Evolutionary conservation across 1,140 invertebrate genomes (phyloP), one percentile per base, ranked within the genome.

Genomic region (Drosophila bipectinata): DNA sequence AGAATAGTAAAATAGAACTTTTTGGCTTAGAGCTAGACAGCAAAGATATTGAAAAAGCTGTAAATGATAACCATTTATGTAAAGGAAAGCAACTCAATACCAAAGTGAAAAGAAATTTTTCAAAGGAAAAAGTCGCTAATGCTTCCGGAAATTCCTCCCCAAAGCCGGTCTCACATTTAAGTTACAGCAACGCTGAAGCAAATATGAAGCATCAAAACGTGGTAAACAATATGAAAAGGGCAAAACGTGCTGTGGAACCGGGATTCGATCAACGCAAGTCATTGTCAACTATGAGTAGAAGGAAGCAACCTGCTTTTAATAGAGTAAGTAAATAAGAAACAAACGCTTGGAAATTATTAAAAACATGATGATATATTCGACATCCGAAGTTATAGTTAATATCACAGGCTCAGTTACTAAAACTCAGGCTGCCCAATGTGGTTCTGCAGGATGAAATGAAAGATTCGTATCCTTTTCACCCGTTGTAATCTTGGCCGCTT

Each of bases 231-330:
- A 92, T 96, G 92, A 88, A 94, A 68, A 96, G 95, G 58, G 95
- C 95, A 32, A 93, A 57, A 28, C 60, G 95, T 7, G 83, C 96
- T 34, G 93, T 63, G 6, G 30, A 72, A n/a, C 58, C 94, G 7
- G 95, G 94, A 24, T 94, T 96, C 80, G 96, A 96, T 79, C 93
- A 94, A 81, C 76, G 94, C 21, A 92, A 94, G 54, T 77, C 90
- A 18, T 88, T 96, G 8, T 94, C 95, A 7, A 92, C 94, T 72
- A 81, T 94, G 2, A 94, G 93, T 72, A 93, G 94, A 30, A 94
- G 92, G 69, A 93, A 92, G 88, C 90, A 95, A 49, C 93, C 93
- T 72, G 90, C 92, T 44, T 75, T 94, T 62, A 94, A 94, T 85
- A 94, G 93, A 93, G 95, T 95, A 92, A 80, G 82, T 83, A 30